phyloP scores from a whole-genome alignment of 1,140 invertebrate species.

The Leptopilina clavipes region DNA sequence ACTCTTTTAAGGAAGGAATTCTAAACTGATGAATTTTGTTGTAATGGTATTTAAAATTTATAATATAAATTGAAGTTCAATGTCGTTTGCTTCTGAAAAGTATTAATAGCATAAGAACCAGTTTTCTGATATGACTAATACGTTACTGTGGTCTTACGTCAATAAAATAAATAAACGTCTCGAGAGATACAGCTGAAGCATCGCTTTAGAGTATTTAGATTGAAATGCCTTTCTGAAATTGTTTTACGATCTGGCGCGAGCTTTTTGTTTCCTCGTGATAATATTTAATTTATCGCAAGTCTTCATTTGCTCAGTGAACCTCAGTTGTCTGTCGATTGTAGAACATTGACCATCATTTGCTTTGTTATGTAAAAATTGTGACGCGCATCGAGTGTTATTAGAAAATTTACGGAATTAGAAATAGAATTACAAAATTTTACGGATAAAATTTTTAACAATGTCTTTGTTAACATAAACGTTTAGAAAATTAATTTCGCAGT shows the following conservation, averaged over 20 bases:
- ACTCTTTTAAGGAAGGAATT: no score
- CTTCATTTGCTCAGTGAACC: background rate
- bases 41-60: no score
- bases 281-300: background rate
- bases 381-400: background rate
- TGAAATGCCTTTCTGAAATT: background rate
- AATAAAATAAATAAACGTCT: background rate
- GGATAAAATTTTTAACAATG: no score
- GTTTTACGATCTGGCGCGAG: background rate
- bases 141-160: background rate
- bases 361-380: background rate
- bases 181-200: background rate
- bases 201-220: background rate
- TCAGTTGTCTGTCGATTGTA: conserved; percentile 13
- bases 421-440: no score
- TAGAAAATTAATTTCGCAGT: no score
- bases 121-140: background rate
- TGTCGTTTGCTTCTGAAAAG: background rate
- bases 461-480: no score
- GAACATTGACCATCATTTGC: background rate
- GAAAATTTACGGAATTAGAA: no score
- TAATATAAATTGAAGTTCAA: no score
- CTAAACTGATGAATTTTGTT: no score
- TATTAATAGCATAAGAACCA: background rate
- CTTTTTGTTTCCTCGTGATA: conserved; percentile 10